Evolutionary conservation across 2,888 invertebrate species (phyloP).

Genomic region (Limnephilus marmoratus): DNA sequence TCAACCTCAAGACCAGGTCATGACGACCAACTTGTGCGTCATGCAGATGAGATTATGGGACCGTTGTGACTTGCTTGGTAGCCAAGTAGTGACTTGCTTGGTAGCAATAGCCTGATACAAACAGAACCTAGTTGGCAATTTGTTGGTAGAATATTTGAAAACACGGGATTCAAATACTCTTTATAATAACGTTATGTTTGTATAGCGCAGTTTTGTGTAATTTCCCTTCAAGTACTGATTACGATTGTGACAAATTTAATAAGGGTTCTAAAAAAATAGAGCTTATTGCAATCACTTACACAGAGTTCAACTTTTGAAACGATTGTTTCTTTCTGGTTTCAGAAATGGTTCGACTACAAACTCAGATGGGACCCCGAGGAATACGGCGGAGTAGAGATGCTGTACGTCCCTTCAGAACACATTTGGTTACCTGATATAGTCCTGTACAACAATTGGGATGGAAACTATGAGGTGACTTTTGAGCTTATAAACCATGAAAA

Average conservation of each 20-base stretch:
- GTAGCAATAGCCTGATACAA: background rate
- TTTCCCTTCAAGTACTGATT: too few relatives aligned
- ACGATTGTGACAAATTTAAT: background rate
- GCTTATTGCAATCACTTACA: background rate
- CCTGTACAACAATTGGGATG: conserved; percentile 95
- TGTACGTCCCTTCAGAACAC: conserved; percentile 96
- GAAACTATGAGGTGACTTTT: conserved; percentile 87
- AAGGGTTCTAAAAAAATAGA: background rate
- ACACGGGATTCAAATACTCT: too few relatives aligned
- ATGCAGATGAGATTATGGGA: conserved; percentile 83
- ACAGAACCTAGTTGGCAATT: background rate
- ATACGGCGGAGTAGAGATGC: conserved; percentile 93
- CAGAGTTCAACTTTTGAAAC: background rate
- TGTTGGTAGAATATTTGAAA: background rate
- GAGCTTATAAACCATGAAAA: conserved; percentile 14
- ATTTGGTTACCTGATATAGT: conserved; percentile 98
- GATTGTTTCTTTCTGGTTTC: conserved; percentile 57
- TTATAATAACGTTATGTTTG: too few relatives aligned
- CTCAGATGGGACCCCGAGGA: conserved; percentile 92
- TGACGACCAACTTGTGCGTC: conserved; percentile 97
- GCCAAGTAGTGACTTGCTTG: too few relatives aligned
- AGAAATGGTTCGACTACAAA: conserved; percentile 97
- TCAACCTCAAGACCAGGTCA: conserved; percentile 94
- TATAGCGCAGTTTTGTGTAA: too few relatives aligned
- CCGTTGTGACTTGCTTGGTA: too few relatives aligned